A percentile compares a stretch with the other conserved stretches of the same genome.
These are phyloP conservation scores for Lithophane ornitopus DNA, from an alignment of 2,888 invertebrate genomes.

Conservation along the genomic window DNA sequence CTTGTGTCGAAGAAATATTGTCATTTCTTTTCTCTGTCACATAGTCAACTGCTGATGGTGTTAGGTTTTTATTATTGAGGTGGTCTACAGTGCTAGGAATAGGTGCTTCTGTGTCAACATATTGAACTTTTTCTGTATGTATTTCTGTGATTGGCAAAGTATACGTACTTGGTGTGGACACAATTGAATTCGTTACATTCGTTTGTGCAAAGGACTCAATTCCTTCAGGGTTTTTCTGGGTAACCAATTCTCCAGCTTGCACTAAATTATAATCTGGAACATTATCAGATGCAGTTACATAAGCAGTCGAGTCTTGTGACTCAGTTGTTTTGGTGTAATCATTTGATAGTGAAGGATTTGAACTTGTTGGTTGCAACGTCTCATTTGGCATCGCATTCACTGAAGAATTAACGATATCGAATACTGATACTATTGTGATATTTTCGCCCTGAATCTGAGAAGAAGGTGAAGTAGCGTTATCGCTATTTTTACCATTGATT, in stretches of 20 bases:
- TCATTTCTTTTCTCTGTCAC: constrained; percentile 6
- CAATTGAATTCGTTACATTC: not conserved
- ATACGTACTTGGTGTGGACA: not conserved
- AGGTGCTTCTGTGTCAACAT: not conserved
- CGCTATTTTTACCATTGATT: not conserved
- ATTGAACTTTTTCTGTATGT: not conserved
- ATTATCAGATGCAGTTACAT: constrained; percentile 7
- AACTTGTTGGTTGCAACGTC: not conserved
- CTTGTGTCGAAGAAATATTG: not conserved
- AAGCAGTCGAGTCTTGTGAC: not conserved
- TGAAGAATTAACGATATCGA: not conserved
- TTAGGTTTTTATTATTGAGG: not conserved
- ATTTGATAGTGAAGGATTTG: constrained; percentile 12
- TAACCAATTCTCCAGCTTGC: not conserved
- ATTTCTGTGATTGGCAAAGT: not conserved
- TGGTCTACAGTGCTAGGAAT: not conserved
- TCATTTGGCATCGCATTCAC: not conserved
- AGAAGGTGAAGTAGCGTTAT: not conserved
- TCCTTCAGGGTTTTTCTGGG: not conserved
- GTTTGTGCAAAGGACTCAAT: not conserved
- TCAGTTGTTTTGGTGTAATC: not conserved
- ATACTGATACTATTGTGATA: constrained; percentile 13
- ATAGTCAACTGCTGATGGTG: not conserved
- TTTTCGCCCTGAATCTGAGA: not conserved
- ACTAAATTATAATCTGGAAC: constrained; percentile 2